Evolutionary conservation across 2,113 vertebrate genomes (phyloP).

Genomic region (Saimiri boliviensis): DNA sequence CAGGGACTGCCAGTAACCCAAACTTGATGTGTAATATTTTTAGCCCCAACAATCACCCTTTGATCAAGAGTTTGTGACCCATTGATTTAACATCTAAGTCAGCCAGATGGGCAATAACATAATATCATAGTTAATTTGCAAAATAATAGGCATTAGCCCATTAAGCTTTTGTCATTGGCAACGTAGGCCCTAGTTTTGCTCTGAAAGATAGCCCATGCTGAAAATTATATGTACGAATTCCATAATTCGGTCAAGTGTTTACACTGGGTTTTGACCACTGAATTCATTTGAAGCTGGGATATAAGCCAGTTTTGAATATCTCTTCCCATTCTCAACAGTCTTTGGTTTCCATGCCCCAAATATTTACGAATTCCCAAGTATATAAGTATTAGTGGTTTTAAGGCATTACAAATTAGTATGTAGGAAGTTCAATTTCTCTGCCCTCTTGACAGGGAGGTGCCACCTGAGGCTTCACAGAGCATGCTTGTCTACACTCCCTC

Average conservation of each 20-base stretch:
- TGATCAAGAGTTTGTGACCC: constrained; percentile 5
- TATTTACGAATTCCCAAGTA: neutral
- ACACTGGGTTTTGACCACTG: constrained; percentile 58
- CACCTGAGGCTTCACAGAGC: neutral
- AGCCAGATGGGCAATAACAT: neutral
- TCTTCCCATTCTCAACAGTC: constrained; percentile 43
- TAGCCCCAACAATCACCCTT: neutral
- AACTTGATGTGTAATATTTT: neutral
- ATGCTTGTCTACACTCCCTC: neutral
- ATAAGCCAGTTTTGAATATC: constrained; percentile 43
- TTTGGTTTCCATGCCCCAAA: constrained; percentile 45
- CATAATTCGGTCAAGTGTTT: constrained; percentile 50
- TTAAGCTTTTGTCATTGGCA: constrained; percentile 21
- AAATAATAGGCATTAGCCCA: constrained; percentile 37
- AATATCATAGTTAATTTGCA: constrained; percentile 8
- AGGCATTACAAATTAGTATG: neutral
- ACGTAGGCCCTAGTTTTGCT: neutral
- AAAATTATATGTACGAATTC: constrained; percentile 56
- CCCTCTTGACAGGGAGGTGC: neutral
- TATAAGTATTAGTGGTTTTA: constrained; percentile 4
- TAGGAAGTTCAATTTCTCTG: neutral
- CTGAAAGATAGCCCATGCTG: constrained; percentile 34
- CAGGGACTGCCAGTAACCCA: neutral
- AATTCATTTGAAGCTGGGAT: constrained; percentile 59
- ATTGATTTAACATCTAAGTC: neutral